phyloP scores from a whole-genome alignment of 2,113 vertebrate genomes.

The Misgurnus anguillicaudatus region DNA sequence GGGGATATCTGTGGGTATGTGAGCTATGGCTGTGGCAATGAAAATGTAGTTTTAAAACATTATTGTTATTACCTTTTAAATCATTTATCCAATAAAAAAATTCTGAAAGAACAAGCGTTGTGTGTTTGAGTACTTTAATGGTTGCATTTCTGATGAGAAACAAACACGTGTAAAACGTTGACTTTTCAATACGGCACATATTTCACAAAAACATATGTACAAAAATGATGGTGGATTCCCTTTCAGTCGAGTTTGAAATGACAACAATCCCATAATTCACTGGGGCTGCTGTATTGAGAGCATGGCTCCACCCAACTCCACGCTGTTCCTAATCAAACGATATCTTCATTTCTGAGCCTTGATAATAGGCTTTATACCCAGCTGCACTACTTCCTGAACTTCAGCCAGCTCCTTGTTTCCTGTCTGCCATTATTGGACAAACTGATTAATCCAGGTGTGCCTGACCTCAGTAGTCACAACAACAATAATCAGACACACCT shows the following conservation, averaged over 20 bases:
- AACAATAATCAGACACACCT: no score
- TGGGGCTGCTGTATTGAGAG: no score
- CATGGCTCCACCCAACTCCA: neutral
- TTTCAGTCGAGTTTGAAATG: conserved; percentile 32
- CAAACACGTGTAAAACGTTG: neutral
- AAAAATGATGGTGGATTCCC: conserved; percentile 57
- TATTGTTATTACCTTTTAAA: conserved; percentile 99
- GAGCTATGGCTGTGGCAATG: conserved; percentile 95
- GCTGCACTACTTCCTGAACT: no score
- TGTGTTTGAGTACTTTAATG: conserved; percentile 54
- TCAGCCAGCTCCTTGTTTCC: no score
- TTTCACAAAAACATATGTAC: conserved; percentile 59
- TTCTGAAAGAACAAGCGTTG: conserved; percentile 61
- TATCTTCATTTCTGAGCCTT: neutral
- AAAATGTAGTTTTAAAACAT: conserved; percentile 99
- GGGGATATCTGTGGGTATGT: conserved; percentile 92
- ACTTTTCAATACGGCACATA: conserved; percentile 62
- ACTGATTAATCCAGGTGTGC: no score
- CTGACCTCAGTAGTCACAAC: no score
- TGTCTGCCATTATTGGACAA: no score
- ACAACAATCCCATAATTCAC: neutral
- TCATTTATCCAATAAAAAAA: conserved; percentile 99
- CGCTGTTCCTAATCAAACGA: neutral
- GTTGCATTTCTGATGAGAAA: conserved; percentile 5
- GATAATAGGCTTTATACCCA: no score